Conservation (phyloP, 2,888 invertebrate genomes). For the Pemphredon lugubris region DNA sequence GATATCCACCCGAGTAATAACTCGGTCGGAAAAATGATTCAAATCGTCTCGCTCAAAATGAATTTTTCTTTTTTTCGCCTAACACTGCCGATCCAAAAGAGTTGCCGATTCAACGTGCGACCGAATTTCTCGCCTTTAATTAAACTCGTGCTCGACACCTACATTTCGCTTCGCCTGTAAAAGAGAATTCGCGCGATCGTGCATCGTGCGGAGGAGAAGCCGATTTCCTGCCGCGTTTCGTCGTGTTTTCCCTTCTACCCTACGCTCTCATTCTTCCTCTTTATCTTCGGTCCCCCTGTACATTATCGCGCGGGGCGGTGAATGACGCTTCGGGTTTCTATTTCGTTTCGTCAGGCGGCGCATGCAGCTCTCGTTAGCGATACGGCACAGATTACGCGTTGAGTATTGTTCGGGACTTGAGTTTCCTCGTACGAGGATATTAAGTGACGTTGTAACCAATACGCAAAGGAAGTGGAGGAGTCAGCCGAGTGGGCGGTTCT, state of each 20-base stretch:
- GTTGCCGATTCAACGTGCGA: no score
- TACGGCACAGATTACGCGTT: constrained; percentile 46
- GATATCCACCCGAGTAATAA: no score
- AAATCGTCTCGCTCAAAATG: no score
- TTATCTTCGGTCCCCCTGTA: constrained; percentile 1
- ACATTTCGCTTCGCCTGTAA: constrained; percentile 20
- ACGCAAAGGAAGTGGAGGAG: no score
- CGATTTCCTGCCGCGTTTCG: constrained; percentile 58
- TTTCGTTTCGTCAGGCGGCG: constrained; percentile 17
- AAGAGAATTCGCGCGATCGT: constrained; percentile 56
- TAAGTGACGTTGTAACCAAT: no score
- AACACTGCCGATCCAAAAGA: no score
- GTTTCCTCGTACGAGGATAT: neutral
- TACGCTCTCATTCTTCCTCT: no score
- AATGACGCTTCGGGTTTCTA: neutral
- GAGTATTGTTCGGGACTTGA: constrained; percentile 24
- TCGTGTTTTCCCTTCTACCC: no score
- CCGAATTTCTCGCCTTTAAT: constrained; percentile 67
- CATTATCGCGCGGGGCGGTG: neutral
- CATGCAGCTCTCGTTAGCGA: constrained; percentile 28
- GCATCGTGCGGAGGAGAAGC: constrained; percentile 50
- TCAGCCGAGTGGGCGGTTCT: no score
- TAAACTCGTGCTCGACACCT: constrained; percentile 60
- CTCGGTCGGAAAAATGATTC: no score
- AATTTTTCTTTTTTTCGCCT: no score